Evolutionary conservation across 2,888 invertebrate genomes (phyloP), one percentile per base, ranked within the genome.

Genomic region (Griposia aprilina): DNA sequence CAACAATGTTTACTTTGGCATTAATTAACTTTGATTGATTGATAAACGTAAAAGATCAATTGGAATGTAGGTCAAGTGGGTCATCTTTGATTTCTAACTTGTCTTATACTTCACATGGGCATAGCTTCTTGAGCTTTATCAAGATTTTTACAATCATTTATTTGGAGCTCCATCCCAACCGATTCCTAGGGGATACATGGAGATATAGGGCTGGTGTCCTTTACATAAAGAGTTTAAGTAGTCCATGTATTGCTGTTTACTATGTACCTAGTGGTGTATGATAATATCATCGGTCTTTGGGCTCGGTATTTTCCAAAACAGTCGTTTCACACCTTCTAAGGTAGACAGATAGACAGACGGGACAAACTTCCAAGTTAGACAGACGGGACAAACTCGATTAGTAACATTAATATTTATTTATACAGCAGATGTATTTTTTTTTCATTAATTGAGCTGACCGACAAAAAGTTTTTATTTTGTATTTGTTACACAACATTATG

Each of bases 11-110:
- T 70, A 62, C 62, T 71, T 78, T 70, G 13, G 45, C 55, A 52
- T 78, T 78, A 52, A 78, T 78, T 78, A 78, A 36, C 50, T 20
- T 23, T 36, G 30, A 65, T 52, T 66, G 65, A 80, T 59, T 74
- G 74, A 74, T 74, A 66, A 74, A 48, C 30, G 10, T 66, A 6
- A 73, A n/a, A 78, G 45, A 55, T 48, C 17, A 26, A 5, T 45
- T 36, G 17, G 52, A 6, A 6, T 52, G 17, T 36, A 68, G 36
- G 55, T 1, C n/a, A 55, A 23, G 10, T 20, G 50, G 48, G 30
- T 30, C 26, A 67, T 30, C 15, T 15, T 23, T 50, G 67, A 50
- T 50, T 20, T 5, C 23, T 23, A 50, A 67, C 6, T 45, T 17
- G 41, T 23, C 41, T 20, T 11, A 20, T 8, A 15, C 15, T 13